A percentile compares a stretch with the other conserved stretches of the same genome.
Conservation (phyloP, 1,140 invertebrate species). For the Mesaphorura yosii region DNA sequence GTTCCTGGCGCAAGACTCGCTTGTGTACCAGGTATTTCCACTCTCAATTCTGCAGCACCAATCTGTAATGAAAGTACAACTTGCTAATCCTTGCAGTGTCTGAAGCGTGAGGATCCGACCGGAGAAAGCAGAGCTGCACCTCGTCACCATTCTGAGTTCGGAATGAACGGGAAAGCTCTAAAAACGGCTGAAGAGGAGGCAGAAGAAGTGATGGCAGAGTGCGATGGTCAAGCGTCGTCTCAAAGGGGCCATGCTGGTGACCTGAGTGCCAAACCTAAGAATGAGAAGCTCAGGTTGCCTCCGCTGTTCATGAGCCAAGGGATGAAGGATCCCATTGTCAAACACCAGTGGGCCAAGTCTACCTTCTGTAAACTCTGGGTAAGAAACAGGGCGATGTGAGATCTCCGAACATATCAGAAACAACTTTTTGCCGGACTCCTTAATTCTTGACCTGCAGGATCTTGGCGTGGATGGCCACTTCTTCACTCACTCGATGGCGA, state of each 20-base stretch:
- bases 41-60: background rate
- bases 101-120: background rate
- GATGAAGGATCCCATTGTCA: slow-evolving; percentile 42
- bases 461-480: slow-evolving; percentile 43
- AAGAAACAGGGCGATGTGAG: background rate
- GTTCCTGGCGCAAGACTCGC: slow-evolving; percentile 54
- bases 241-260: background rate
- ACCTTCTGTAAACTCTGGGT: slow-evolving; percentile 36
- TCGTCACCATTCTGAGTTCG: background rate
- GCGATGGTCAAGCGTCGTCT: background rate
- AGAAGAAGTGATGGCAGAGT: background rate
- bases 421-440: background rate
- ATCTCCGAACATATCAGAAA: background rate
- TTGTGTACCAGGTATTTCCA: slow-evolving; percentile 44
- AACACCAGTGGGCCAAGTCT: slow-evolving; percentile 42
- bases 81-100: background rate
- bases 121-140: background rate
- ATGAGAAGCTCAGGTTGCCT: slow-evolving; percentile 16
- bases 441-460: slow-evolving; percentile 32
- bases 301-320: slow-evolving; percentile 38
- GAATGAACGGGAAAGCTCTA: background rate
- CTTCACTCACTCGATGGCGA: slow-evolving; percentile 37
- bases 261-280: background rate
- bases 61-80: background rate
- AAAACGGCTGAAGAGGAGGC: background rate